A percentile compares a stretch with the other conserved stretches of the same genome.
phyloP scores from a whole-genome alignment of 2,888 invertebrate species.

The Acanthosoma haemorrhoidale region DNA sequence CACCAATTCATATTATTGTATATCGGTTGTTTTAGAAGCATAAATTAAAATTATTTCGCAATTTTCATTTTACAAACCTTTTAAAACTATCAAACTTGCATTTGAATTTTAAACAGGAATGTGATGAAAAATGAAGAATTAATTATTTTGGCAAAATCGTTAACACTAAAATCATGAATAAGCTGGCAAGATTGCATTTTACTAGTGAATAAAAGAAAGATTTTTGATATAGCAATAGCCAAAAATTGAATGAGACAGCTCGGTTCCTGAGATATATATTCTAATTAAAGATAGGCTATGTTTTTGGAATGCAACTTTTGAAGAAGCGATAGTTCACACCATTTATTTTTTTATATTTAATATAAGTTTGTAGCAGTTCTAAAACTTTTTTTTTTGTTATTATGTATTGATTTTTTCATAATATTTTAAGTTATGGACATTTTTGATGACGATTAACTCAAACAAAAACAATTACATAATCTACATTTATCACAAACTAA shows the following conservation, averaged over 20 bases:
- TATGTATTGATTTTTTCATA: neutral
- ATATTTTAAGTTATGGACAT: neutral
- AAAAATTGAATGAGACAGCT: neutral
- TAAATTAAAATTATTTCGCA: neutral
- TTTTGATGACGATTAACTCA: neutral
- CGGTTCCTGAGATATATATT: neutral
- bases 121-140: neutral
- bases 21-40: neutral
- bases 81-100: neutral
- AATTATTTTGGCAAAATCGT: neutral
- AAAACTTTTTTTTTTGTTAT: neutral
- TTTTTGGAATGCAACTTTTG: neutral
- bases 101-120: neutral
- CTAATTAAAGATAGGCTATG: neutral
- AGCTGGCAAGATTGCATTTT: neutral
- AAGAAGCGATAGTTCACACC: too few relatives aligned
- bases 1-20: neutral
- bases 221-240: neutral
- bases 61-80: neutral
- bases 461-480: neutral
- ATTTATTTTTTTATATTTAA: too few relatives aligned
- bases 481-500: conserved; percentile 4
- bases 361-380: too few relatives aligned
- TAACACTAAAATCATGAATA: neutral
- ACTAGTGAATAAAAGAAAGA: neutral